Evolutionary conservation across 2,797 vertebrate species (phyloP), one percentile per base, ranked within the genome.

Genomic region (Pseudomugil tenellus): DNA sequence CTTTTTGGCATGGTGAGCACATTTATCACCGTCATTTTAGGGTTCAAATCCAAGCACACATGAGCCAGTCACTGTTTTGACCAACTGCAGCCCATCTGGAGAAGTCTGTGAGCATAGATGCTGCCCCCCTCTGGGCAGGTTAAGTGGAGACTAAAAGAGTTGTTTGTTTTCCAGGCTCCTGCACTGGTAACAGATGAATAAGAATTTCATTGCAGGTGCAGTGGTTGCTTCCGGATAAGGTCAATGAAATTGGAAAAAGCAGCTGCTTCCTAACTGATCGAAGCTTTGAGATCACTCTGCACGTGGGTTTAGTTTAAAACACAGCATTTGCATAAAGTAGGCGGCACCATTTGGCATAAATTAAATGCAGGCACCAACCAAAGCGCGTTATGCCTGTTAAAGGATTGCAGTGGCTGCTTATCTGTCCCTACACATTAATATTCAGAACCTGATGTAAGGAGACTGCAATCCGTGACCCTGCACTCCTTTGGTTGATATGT

Each of bases 341-440:
- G 25, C 37, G 21, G 23, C 12, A 58, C 28, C 74, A 69, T 78
- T 85, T 57, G 66, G 78, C 85, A 91, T 89, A 87, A 83, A 92
- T 91, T 91, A 92, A 74, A 54, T 63, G 80, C 58, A 63, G 67
- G 79, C 85, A 79, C 79, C 77, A 84, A 84, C 57, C 72, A 83
- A 55, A 57, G 61, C 79, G 64, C 59, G 80, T 54, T 63, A 58
- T 43, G 77, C 67, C 71, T 81, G 88, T 91, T 92, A 94, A 90
- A 86, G 90, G 92, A 92, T 93, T 90, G 86, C 86, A 89, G 91
- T 59, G 84, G 90, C 81, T 90, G 91, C 90, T 93, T 92, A 92
- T 93, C 86, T 91, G 80, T 86, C 87, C 65, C 71, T 81, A 13
- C 75, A 84, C 89, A 93, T 93, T 93, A 92, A 93, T 93, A 93